A percentile compares a stretch with the other conserved stretches of the same genome.
phyloP scores from a whole-genome alignment of 2,797 vertebrate genomes.

The Eulemur rubriventer region DNA sequence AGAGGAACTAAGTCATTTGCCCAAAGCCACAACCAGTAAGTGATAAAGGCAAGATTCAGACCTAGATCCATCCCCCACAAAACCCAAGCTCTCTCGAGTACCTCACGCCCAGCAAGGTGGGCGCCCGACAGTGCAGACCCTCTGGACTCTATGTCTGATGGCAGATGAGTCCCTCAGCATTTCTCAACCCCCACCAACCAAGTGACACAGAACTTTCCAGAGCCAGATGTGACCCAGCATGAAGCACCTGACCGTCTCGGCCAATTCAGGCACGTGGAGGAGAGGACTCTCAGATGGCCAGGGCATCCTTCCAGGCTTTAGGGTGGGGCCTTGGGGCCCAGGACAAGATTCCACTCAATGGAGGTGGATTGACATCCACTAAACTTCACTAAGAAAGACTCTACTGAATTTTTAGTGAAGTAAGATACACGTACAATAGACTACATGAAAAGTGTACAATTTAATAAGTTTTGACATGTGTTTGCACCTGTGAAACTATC shows the following conservation, averaged over 20 bases:
- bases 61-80: neutral
- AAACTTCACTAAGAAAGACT: neutral
- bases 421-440: neutral
- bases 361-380: neutral
- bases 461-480: neutral
- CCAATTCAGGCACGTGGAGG: neutral
- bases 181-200: neutral
- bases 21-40: neutral
- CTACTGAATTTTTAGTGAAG: neutral
- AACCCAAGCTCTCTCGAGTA: neutral
- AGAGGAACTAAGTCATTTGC: neutral
- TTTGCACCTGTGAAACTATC: neutral
- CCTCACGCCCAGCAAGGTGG: neutral
- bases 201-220: neutral
- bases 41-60: neutral
- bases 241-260: neutral
- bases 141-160: neutral
- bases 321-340: too few relatives aligned
- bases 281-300: neutral
- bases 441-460: neutral
- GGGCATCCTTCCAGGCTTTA: neutral
- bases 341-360: neutral
- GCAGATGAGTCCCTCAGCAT: too few relatives aligned
- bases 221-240: neutral
- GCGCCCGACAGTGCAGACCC: neutral